phyloP scores from a whole-genome alignment of 2,888 invertebrate species.

The Chrysolina haemoptera region DNA sequence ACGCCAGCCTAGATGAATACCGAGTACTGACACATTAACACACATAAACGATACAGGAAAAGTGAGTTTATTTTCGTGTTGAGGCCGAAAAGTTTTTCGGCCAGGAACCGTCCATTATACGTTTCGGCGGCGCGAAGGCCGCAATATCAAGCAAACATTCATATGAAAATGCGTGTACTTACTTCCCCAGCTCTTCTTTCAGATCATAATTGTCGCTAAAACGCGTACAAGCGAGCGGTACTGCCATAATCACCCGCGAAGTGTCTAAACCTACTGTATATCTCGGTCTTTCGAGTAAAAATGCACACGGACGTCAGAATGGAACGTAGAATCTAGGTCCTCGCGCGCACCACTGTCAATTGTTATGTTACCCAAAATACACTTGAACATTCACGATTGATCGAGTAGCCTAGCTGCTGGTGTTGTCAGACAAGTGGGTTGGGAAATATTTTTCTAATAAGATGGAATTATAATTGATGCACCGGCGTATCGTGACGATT shows the following conservation, averaged over 20 bases:
- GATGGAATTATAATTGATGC: constrained; percentile 29
- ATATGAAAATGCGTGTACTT: constrained; percentile 72
- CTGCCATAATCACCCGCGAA: constrained; percentile 79
- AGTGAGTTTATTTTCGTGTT: constrained; percentile 61
- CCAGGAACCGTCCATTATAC: constrained; percentile 57
- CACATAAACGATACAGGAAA: constrained; percentile 48
- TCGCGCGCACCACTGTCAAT: constrained; percentile 53
- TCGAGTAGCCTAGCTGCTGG: constrained; percentile 32
- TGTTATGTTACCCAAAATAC: constrained; percentile 61
- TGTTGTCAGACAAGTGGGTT: constrained; percentile 35
- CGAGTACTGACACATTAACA: constrained; percentile 40
- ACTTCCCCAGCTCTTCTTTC: constrained; percentile 99
- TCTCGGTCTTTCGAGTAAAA: constrained; percentile 59
- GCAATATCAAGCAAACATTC: constrained; percentile 45
- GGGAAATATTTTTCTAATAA: constrained; percentile 28
- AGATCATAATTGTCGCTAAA: constrained; percentile 99
- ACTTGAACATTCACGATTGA: constrained; percentile 48
- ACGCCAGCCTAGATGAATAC: constrained; percentile 39
- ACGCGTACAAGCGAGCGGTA: constrained; percentile 93
- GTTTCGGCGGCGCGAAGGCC: constrained; percentile 5
- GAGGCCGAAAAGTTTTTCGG: constrained; percentile 57
- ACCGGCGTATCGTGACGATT: constrained; percentile 37
- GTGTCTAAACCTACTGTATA: constrained; percentile 64
- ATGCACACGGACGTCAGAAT: constrained; percentile 41
- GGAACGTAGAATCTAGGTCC: constrained; percentile 39